A percentile compares a stretch with the other conserved stretches of the same genome.
Conservation (phyloP, 2,797 vertebrate genomes). For the Sebastes vulpes region DNA sequence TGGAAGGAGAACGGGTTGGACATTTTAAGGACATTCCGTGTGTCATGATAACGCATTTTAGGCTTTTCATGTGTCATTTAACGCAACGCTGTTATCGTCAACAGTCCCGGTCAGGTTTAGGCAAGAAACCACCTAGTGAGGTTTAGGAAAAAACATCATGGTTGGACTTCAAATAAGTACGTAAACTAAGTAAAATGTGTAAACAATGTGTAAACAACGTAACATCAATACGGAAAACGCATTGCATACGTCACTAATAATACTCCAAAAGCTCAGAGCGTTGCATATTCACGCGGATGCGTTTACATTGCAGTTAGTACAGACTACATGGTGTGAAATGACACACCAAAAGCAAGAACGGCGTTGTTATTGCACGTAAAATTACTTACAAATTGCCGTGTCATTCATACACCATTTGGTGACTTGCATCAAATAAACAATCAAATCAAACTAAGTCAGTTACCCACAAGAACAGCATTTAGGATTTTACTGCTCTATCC, state of each 20-base stretch:
- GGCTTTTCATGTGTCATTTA: not conserved
- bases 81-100: accelerated
- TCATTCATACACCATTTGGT: no score
- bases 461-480: not conserved
- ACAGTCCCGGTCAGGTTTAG: not conserved
- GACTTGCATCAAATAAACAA: not conserved
- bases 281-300: no score
- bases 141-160: no score
- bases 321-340: no score
- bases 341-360: no score
- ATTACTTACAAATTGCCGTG: no score
- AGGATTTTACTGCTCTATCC: not conserved
- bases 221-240: not conserved
- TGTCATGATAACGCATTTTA: no score
- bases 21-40: no score
- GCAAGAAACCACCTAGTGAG: no score
- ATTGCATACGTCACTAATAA: not conserved
- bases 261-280: accelerated
- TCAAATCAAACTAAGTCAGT: not conserved
- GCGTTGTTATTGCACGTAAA: not conserved
- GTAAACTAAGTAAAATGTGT: not conserved
- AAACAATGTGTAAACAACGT: not conserved
- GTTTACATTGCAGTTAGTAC: no score
- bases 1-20: no score
- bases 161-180: no score